Evolutionary conservation across 1,140 invertebrate genomes (phyloP).

Genomic region (Tribolium castaneum): DNA sequence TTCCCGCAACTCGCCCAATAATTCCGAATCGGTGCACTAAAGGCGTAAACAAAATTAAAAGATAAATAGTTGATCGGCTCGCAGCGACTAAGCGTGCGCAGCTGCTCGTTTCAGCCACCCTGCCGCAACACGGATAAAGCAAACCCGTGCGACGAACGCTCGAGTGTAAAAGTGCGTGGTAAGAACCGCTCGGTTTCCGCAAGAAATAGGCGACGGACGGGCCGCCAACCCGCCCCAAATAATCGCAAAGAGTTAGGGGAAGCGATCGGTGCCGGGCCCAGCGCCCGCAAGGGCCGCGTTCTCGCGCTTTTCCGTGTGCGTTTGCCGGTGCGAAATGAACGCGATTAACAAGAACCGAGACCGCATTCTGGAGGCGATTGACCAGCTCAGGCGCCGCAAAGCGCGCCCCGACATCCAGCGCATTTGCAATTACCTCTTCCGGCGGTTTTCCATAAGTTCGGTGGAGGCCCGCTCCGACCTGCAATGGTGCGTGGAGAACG

Average conservation of each 20-base stretch:
- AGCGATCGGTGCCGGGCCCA: not conserved
- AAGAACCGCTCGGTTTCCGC: slow-evolving; percentile 15
- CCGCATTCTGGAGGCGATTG: slow-evolving; percentile 85
- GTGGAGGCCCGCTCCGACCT: slow-evolving; percentile 80
- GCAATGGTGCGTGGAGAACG: slow-evolving; percentile 78
- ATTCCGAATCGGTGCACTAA: not conserved
- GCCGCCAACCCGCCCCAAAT: not conserved
- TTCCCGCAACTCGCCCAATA: not conserved
- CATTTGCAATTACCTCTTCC: slow-evolving; percentile 83
- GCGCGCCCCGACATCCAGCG: slow-evolving; percentile 84
- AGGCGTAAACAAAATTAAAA: slow-evolving; percentile 19
- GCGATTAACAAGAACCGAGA: slow-evolving; percentile 73
- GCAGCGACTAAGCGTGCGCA: slow-evolving; percentile 50
- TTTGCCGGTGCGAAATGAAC: slow-evolving; percentile 47
- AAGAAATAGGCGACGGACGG: not conserved
- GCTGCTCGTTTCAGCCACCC: slow-evolving; percentile 47
- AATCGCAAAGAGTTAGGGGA: not conserved
- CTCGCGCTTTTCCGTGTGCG: not conserved
- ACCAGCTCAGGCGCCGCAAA: slow-evolving; percentile 83
- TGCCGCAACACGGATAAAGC: slow-evolving; percentile 58
- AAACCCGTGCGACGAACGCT: slow-evolving; percentile 50
- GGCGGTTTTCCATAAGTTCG: slow-evolving; percentile 77
- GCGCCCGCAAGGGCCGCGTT: not conserved
- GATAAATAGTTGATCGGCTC: slow-evolving; percentile 27
- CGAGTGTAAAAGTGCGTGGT: slow-evolving; percentile 42